Evolutionary conservation across 2,888 invertebrate genomes (phyloP), one percentile per base, ranked within the genome.

Genomic region (Autographa gamma): DNA sequence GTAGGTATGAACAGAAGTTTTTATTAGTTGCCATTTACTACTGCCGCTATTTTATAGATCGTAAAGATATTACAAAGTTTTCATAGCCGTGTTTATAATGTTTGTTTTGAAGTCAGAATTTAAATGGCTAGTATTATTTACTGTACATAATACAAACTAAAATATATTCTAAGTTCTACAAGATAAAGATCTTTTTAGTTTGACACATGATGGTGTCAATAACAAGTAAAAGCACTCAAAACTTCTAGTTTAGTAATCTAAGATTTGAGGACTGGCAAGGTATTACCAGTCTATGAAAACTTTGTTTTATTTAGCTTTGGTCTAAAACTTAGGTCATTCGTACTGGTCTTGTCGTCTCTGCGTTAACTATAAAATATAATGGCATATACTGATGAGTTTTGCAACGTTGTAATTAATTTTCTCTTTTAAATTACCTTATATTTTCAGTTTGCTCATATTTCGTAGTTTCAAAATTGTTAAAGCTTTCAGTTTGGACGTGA

Each of bases 181-280:
- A 48, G 48, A 48, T 48, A 48, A n/a, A 48, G 48, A 48, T 7
- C n/a, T 48, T n/a, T 48, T 48, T 48, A 56, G 19, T 19, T 56
- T 56, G 54, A 56, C 48, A 13, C 19, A 19, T 56, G 14, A 11
- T 11, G 9, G 54, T 56, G 19, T 13, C 19, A 56, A 56, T 56
- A 25, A 9, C 54, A 56, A 25, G 19, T 56, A 56, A 56, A 56
- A 56, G 54, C 54, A 56, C 54, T 56, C 19, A 25, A 56, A 56
- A 19, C 25, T 54, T 19, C 54, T 11, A 18, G 54, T 19, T 54
- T 54, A 19, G 25, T 56, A 19, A 56, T 48, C 48, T 48, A 48
- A 48, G 48, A 48, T 48, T 48, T 48, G n/a, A 11, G 48, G 48
- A 48, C 6, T 48, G n/a, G 48, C 19, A 56, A 25, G 54, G 25